These are phyloP conservation scores for Entomobrya multifasciata DNA, from an alignment of 2,888 invertebrate species.

Conservation along the genomic window DNA sequence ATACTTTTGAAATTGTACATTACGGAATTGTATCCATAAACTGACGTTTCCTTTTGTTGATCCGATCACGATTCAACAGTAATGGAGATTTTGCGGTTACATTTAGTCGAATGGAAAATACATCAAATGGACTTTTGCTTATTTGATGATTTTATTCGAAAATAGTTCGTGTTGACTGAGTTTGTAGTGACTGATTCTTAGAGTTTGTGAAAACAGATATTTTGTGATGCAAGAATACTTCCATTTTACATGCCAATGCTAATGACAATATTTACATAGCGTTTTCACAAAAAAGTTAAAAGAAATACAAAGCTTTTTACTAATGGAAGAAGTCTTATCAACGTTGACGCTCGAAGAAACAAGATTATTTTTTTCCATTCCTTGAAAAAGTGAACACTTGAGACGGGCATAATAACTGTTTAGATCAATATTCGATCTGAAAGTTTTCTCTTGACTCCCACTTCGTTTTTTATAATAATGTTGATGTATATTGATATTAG, in stretches of 20 bases:
- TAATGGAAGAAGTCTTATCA: neutral
- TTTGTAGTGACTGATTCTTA: neutral
- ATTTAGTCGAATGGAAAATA: neutral
- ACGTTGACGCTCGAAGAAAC: neutral
- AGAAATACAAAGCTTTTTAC: neutral
- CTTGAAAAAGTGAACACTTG: constrained; percentile 4
- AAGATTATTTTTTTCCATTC: neutral
- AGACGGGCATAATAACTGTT: no score
- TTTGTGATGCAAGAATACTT: no score
- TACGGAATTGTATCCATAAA: no score
- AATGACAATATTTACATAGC: constrained; percentile 22
- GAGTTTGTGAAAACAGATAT: neutral
- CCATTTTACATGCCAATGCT: constrained; percentile 3
- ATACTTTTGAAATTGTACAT: no score
- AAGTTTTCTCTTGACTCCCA: no score
- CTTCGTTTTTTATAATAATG: no score
- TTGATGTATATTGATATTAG: no score
- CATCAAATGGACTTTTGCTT: neutral
- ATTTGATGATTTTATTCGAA: neutral
- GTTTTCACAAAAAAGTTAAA: neutral
- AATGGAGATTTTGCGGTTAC: no score
- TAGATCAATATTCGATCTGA: no score
- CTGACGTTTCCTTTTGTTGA: no score
- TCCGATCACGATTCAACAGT: no score
- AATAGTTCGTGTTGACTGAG: no score